Percentiles rank a stretch among this genome's conserved stretches.
These are phyloP conservation scores for Amblyopsis hoosieri DNA, from an alignment of 2,797 vertebrate species.

Conservation along the genomic window DNA sequence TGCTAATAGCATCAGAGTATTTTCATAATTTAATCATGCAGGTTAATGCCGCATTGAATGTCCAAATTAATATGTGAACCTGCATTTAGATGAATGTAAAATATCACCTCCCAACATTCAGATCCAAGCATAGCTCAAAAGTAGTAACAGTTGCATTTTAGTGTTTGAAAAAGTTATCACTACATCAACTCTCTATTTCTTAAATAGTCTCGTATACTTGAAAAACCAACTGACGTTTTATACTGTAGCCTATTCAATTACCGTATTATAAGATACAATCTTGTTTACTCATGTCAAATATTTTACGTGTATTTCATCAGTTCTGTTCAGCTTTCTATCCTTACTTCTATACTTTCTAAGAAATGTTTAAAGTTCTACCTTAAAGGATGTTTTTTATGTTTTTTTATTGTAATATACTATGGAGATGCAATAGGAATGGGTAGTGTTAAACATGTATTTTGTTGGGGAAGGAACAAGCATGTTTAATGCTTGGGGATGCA, in stretches of 20 bases:
- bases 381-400: conserved; percentile 24
- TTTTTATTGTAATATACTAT: conserved; percentile 17
- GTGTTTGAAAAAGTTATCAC: not conserved
- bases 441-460: conserved; percentile 27
- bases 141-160: not conserved
- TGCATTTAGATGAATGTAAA: conserved; percentile 5
- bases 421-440: conserved; percentile 36
- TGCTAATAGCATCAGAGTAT: conserved; percentile 47
- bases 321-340: conserved; percentile 7
- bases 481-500: conserved; percentile 48
- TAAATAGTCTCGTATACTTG: too few relatives aligned
- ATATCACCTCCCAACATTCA: not conserved
- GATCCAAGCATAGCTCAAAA: not conserved
- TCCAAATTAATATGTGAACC: conserved; percentile 11
- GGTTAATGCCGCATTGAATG: not conserved
- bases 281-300: not conserved
- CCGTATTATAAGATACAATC: not conserved
- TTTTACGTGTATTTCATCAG: too few relatives aligned
- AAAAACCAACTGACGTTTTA: too few relatives aligned
- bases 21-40: conserved; percentile 25
- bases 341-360: too few relatives aligned
- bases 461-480: conserved; percentile 48
- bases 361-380: not conserved
- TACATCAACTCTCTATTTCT: too few relatives aligned
- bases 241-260: too few relatives aligned